Evolutionary conservation across 2,888 invertebrate species (phyloP), one percentile per base, ranked within the genome.

Genomic region (Branchipolynoe longqiensis): DNA sequence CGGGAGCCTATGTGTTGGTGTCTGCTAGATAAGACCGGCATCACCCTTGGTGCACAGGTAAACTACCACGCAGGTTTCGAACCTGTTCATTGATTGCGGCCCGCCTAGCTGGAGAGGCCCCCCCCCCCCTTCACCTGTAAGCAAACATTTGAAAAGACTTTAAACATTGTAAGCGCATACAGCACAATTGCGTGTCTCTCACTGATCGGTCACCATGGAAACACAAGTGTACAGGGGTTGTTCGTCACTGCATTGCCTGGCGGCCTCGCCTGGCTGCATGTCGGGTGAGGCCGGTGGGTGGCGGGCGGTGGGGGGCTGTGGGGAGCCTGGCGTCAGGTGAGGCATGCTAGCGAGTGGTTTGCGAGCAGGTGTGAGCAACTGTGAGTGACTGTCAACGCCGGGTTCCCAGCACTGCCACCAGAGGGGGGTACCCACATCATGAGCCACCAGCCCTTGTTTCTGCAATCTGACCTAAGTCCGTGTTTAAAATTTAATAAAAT

Each of bases 201-300:
- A 18, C 12, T 14, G 25, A 0, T 33, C 8, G 69, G 36, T 33
- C 14, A 12, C n/a, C 25, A 4, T 69, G 69, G 69, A 69, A 33
- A 69, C 69, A 69, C 69, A 69, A 69, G 69, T 69, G 69, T 69
- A 38, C 36, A 69, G 38, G 69, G 69, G 69, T 22, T 69, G 38
- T n/a, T 33, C 38, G 38, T 36, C 69, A 33, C 25, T 22, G n/a
- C 22, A 36, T 25, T 8, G 36, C 69, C 36, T n/a, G 69, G 38
- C 12, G 69, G 69, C n/a, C n/a, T 14, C n/a, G 58, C n/a, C 38
- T 69, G 36, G 8, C 69, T 25, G 8, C 48, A n/a, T n/a, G 36
- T 18, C 1, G 33, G 69, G 38, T 38, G 14, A 22, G 33, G 38
- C 69, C 38, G 36, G 36, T 22, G 69, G 69, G 69, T n/a, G 38